Conservation (phyloP, 2,113 vertebrate genomes). For the Piaya cayana region DNA sequence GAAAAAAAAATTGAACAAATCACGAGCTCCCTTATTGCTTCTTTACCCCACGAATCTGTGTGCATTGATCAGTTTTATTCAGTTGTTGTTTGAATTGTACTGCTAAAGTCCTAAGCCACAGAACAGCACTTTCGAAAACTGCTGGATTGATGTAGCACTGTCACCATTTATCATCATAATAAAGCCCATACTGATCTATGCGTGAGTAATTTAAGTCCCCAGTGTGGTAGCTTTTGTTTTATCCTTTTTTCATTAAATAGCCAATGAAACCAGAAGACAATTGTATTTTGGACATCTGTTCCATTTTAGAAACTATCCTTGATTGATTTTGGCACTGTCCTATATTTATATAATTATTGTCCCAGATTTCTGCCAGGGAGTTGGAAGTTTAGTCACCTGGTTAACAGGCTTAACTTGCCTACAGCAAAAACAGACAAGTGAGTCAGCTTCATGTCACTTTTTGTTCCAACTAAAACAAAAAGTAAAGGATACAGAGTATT, state of each 20-base stretch:
- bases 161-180: neutral
- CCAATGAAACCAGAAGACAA: neutral
- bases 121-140: neutral
- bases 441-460: neutral
- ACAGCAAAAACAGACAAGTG: neutral
- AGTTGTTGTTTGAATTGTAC: neutral
- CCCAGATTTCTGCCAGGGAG: neutral
- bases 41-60: neutral
- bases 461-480: neutral
- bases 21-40: neutral
- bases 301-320: neutral
- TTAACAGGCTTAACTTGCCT: neutral
- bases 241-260: neutral
- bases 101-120: neutral
- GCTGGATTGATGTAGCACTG: neutral
- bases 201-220: neutral
- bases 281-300: neutral
- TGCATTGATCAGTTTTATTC: neutral
- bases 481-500: neutral
- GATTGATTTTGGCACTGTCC: neutral
- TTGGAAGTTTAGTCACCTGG: neutral
- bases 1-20: neutral
- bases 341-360: neutral
- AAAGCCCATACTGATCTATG: neutral
- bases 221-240: neutral